Conservation (phyloP, 2,797 vertebrate species). For the Peromyscus nudipes region DNA sequence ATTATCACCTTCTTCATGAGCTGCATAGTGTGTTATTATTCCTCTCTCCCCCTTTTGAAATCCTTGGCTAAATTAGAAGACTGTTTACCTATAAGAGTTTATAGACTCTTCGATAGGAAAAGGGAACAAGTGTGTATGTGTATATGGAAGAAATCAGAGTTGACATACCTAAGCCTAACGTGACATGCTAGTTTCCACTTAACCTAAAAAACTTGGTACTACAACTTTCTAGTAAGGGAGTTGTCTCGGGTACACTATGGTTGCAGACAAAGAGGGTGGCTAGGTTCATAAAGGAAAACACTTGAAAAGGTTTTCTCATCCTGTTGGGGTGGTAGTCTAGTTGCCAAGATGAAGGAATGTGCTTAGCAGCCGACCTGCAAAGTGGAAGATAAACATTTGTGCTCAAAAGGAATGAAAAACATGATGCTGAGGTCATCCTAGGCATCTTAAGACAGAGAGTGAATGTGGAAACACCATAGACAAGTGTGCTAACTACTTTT, state of each 20-base stretch:
- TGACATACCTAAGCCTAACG: constrained; percentile 53
- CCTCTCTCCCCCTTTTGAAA: not conserved
- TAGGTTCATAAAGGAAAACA: constrained; percentile 45
- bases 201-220: not conserved
- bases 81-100: constrained; percentile 59
- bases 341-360: constrained; percentile 5
- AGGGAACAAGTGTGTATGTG: constrained; percentile 67
- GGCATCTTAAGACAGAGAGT: not conserved
- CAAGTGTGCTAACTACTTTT: not conserved
- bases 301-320: constrained; percentile 16
- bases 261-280: not conserved
- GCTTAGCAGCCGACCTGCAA: constrained; percentile 18
- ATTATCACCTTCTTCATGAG: constrained; percentile 55
- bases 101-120: constrained; percentile 41
- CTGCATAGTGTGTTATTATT: not conserved
- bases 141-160: constrained; percentile 61
- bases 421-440: constrained; percentile 43
- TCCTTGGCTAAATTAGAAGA: constrained; percentile 49
- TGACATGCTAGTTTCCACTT: not conserved
- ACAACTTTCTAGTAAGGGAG: constrained; percentile 26
- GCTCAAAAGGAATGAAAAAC: not conserved
- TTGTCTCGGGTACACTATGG: not conserved
- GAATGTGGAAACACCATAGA: not conserved
- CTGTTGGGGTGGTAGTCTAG: not conserved
- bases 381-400: constrained; percentile 22